These are phyloP conservation scores for Centropus bengalensis DNA, from an alignment of 2,113 vertebrate species.

Conservation along the genomic window DNA sequence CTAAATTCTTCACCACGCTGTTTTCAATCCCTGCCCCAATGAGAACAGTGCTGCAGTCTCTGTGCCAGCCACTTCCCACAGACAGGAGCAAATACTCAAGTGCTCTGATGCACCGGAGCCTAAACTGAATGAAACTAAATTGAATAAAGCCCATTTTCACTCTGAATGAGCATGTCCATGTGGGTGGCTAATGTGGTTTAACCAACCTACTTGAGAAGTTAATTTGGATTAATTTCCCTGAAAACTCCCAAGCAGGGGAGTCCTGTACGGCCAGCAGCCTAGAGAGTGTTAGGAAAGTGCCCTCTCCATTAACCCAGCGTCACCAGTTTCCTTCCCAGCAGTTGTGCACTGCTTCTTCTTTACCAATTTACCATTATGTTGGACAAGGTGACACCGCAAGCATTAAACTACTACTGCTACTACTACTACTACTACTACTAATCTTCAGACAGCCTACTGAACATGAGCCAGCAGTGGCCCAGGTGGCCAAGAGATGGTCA, in stretches of 20 bases:
- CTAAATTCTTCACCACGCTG: background rate
- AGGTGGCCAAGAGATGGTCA: too few species aligned
- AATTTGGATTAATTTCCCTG: slow-evolving; percentile 40
- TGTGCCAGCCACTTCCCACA: background rate
- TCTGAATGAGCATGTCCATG: background rate
- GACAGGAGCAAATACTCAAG: background rate
- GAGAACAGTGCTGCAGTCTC: background rate
- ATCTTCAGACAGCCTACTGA: too few species aligned
- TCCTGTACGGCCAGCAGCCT: background rate
- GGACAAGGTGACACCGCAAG: background rate
- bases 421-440: too few species aligned
- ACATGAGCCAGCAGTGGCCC: too few species aligned
- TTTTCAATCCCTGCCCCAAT: background rate
- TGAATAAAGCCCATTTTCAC: background rate
- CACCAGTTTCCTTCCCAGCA: background rate
- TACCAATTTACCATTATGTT: background rate
- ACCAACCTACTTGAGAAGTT: background rate
- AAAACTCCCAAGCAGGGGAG: background rate
- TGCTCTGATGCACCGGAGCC: background rate
- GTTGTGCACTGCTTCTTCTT: background rate
- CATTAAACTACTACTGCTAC: background rate
- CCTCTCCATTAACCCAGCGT: background rate
- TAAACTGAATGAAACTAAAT: background rate
- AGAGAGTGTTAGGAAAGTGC: background rate
- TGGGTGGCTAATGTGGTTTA: background rate